These are phyloP conservation scores for Drosophila robusta DNA, from an alignment of 2,888 invertebrate genomes.

Conservation along the genomic window DNA sequence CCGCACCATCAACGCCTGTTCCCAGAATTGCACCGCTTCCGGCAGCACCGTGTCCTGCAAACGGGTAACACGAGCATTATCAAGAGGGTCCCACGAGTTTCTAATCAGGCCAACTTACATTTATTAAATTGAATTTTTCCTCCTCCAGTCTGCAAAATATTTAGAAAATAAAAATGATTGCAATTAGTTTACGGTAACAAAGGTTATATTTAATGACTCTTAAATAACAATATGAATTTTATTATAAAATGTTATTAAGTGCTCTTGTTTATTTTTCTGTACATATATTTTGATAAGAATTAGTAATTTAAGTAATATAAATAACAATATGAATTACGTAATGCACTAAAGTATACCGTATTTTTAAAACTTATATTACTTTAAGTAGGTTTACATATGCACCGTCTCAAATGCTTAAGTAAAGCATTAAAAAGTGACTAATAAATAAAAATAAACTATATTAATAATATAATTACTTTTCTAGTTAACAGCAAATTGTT, in stretches of 20 bases:
- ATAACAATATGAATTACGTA: too few species aligned
- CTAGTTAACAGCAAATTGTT: too few species aligned
- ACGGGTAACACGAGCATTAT: constrained; percentile 27
- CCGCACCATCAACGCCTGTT: constrained; percentile 94
- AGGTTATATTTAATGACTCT: neutral
- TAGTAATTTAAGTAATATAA: too few species aligned
- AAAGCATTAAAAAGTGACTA: too few species aligned
- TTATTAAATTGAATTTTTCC: constrained; percentile 94
- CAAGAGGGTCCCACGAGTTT: neutral
- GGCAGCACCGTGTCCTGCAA: constrained; percentile 94
- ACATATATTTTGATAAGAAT: neutral
- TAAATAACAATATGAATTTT: too few species aligned
- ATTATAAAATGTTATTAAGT: too few species aligned
- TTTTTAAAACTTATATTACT: too few species aligned
- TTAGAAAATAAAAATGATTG: neutral
- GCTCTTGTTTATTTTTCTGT: neutral
- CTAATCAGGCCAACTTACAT: constrained; percentile 88
- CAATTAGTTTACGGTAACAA: neutral
- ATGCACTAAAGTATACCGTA: too few species aligned
- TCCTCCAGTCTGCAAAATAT: constrained; percentile 89
- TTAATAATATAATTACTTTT: too few species aligned
- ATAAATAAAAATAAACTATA: too few species aligned
- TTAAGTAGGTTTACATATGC: too few species aligned
- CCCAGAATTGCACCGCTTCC: constrained; percentile 97
- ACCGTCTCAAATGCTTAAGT: too few species aligned